Evolutionary conservation across 1,140 invertebrate genomes (phyloP).

Genomic region (Drosophila truncata): DNA sequence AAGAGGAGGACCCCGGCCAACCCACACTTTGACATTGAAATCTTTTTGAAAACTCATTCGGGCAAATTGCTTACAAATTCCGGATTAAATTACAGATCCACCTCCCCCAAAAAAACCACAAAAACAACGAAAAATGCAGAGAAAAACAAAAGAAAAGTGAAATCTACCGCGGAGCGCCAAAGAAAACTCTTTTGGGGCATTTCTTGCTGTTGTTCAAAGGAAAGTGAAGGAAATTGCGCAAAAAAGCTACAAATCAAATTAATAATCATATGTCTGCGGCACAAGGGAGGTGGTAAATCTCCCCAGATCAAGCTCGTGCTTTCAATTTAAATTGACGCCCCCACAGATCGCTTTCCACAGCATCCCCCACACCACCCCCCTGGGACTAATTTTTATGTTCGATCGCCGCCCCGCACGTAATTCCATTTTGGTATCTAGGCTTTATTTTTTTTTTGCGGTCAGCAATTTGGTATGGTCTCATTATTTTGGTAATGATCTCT

Average conservation of each 20-base stretch:
- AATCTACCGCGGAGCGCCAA: conserved; percentile 33
- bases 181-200: conserved; percentile 49
- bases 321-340: conserved; percentile 56
- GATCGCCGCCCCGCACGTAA: conserved; percentile 41
- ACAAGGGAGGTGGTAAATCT: conserved; percentile 27
- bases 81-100: conserved; percentile 41
- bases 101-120: conserved; percentile 1
- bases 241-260: conserved; percentile 74
- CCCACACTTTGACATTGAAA: conserved; percentile 71
- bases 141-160: conserved; percentile 67
- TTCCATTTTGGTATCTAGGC: conserved; percentile 46
- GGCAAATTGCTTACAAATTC: conserved; percentile 43
- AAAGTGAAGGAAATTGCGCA: conserved; percentile 67
- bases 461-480: conserved; percentile 68
- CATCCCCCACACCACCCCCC: not conserved
- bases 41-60: conserved; percentile 49
- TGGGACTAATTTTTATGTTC: conserved; percentile 20
- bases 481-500: conserved; percentile 71
- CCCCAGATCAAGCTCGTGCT: conserved; percentile 42
- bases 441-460: conserved; percentile 49
- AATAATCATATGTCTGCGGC: conserved; percentile 66
- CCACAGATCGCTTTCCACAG: conserved; percentile 33
- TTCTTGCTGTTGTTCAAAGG: conserved; percentile 15
- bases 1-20: conserved; percentile 15
- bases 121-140: conserved; percentile 24